Evolutionary conservation across 2,113 vertebrate species (phyloP).

Genomic region (Halichoeres trimaculatus): DNA sequence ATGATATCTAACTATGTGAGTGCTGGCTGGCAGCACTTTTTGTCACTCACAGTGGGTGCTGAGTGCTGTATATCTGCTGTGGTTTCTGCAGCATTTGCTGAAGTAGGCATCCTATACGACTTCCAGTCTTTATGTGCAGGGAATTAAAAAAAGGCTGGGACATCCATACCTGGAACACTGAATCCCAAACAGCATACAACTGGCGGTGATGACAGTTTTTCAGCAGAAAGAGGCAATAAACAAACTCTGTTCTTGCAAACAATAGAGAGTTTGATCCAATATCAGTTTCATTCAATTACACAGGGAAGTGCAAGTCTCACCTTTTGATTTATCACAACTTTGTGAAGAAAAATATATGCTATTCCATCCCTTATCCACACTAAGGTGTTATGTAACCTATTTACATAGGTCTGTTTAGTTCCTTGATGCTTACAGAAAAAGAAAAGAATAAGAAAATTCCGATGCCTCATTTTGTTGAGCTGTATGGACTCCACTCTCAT

Average conservation of each 20-base stretch:
- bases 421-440: constrained; percentile 37
- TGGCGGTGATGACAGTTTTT: background rate
- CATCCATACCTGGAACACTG: constrained; percentile 34
- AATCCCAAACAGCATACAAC: constrained; percentile 37
- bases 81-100: constrained; percentile 40
- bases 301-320: constrained; percentile 16
- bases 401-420: constrained; percentile 48
- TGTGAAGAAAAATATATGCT: constrained; percentile 12
- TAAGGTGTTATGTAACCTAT: constrained; percentile 67
- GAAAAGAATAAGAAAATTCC: constrained; percentile 47
- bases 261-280: constrained; percentile 1
- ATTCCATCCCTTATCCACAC: constrained; percentile 14
- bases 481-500: constrained; percentile 49
- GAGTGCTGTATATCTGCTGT: constrained; percentile 44
- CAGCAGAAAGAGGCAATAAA: constrained; percentile 4
- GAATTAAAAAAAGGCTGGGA: constrained; percentile 35
- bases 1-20: constrained; percentile 70
- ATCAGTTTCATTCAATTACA: constrained; percentile 3
- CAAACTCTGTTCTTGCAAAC: constrained; percentile 18
- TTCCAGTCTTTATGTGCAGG: constrained; percentile 33
- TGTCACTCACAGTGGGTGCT: constrained; percentile 60
- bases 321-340: constrained; percentile 17
- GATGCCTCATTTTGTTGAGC: constrained; percentile 36
- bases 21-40: constrained; percentile 64
- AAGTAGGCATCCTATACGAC: constrained; percentile 41